Evolutionary conservation across 2,113 vertebrate species (phyloP), one percentile per base, ranked within the genome.

Genomic region (Martes martes): DNA sequence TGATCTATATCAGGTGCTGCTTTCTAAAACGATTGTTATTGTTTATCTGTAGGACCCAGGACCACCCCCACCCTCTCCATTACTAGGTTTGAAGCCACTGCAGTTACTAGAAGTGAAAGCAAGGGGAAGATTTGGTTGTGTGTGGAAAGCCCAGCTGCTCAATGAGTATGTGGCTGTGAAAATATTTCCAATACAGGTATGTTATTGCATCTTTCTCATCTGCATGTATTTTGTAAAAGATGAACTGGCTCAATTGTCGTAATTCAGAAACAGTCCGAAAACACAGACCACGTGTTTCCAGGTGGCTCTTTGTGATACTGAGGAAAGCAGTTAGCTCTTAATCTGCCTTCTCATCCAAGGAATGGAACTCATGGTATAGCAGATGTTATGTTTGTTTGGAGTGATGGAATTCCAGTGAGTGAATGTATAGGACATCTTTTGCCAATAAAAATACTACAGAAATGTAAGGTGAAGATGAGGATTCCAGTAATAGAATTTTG

Each of bases 131-230:
- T 99, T 99, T 91, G 99, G 99, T 63, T 99, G 99, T 71, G 99
- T 99, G 15, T 99, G 99, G 99, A 99, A 99, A 98, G 99, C 99
- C 31, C 99, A 99, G 95, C 99, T 99, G 42, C 99, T 99, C 23
- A 99, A 99, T 6, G 99, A 99, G 50, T 99, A 99, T 0, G 99
- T 99, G 73, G 99, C 99, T 0, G 99, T 99, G 18, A 99, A 99
- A 98, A 99, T 99, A 99, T 99, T 99, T 98, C 99, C 99, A 11
- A 99, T 99, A 85, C 99, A 99, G 99, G 99, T 99, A 98, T 95
- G 98, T 93, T 47, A 83, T 45, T 95, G 33, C 14, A 87, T 31
- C 83, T 85, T 76, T 52, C 39, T 91, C 14, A 74, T 76, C 39
- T 96, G 0, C 33, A 14, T 65, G 26, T 45, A 4, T 74, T 31